Evolutionary conservation across 2,888 invertebrate genomes (phyloP).

Genomic region (Eudemis profundana): DNA sequence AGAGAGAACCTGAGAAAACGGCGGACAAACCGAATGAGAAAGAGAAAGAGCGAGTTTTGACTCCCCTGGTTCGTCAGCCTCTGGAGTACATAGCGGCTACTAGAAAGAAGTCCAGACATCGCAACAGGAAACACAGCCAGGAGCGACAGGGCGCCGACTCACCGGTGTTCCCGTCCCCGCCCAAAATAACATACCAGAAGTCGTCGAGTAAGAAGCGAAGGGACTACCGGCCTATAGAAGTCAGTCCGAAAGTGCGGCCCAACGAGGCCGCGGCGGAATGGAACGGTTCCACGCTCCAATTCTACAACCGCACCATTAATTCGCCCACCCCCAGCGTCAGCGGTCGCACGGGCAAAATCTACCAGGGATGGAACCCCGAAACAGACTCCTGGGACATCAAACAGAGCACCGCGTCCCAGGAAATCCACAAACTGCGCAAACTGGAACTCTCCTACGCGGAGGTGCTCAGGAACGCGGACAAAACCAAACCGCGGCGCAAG

Average conservation of each 20-base stretch:
- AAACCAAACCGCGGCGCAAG: slow-evolving; percentile 81
- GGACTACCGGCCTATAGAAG: slow-evolving; percentile 85
- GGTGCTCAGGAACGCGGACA: slow-evolving; percentile 90
- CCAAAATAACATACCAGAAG: slow-evolving; percentile 86
- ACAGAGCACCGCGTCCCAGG: slow-evolving; percentile 91
- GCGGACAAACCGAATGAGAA: slow-evolving; percentile 60
- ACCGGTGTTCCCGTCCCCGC: slow-evolving; percentile 88
- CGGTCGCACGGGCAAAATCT: slow-evolving; percentile 78
- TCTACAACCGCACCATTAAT: slow-evolving; percentile 87
- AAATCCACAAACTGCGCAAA: slow-evolving; percentile 92
- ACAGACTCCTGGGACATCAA: slow-evolving; percentile 81
- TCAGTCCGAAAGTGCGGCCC: slow-evolving; percentile 77
- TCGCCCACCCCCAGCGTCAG: slow-evolving; percentile 86
- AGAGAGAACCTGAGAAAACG: slow-evolving; percentile 56
- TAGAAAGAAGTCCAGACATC: slow-evolving; percentile 89
- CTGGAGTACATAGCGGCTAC: slow-evolving; percentile 90
- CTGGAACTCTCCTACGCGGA: slow-evolving; percentile 94
- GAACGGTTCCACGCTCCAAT: slow-evolving; percentile 90
- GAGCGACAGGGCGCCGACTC: slow-evolving; percentile 88
- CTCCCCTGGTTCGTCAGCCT: slow-evolving; percentile 89
- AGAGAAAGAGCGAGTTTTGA: slow-evolving; percentile 83
- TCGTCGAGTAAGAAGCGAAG: slow-evolving; percentile 85
- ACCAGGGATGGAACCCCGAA: slow-evolving; percentile 80
- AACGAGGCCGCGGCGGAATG: slow-evolving; percentile 77
- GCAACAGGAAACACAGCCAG: slow-evolving; percentile 87